Evolutionary conservation across 30 jellyfish, hydroid and myxozoan species (phyloP).

Genomic region (Aurelia sp.): DNA sequence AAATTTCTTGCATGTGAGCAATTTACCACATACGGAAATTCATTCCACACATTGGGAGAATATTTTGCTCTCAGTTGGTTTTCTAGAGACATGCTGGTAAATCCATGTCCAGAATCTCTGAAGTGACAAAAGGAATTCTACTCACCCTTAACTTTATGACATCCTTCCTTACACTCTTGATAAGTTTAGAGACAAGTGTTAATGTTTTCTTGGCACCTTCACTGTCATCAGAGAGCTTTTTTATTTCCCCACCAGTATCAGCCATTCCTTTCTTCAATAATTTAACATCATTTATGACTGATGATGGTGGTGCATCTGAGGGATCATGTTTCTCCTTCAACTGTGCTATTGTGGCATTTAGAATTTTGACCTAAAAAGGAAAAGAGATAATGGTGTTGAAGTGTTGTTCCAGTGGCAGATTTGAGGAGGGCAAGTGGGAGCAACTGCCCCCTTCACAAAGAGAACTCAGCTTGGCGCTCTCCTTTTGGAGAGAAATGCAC

Average conservation of each 20-base stretch:
- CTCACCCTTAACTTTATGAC: constrained; percentile 45
- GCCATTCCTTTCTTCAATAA: constrained; percentile 83
- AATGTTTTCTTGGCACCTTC: constrained; percentile 54
- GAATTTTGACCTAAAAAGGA: constrained; percentile 35
- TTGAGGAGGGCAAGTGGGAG: too few relatives aligned
- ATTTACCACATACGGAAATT: too few relatives aligned
- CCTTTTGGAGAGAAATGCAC: too few relatives aligned
- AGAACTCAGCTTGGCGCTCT: too few relatives aligned
- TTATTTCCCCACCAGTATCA: constrained; percentile 75
- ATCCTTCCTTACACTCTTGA: constrained; percentile 37
- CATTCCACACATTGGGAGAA: too few relatives aligned
- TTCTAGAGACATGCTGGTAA: too few relatives aligned
- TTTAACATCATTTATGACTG: constrained; percentile 41
- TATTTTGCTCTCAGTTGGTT: too few relatives aligned
- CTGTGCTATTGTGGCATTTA: constrained; percentile 37
- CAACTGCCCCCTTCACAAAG: too few relatives aligned
- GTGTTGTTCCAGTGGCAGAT: too few relatives aligned
- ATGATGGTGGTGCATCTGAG: constrained; percentile 1
- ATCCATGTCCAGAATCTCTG: too few relatives aligned
- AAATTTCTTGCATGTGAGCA: too few relatives aligned
- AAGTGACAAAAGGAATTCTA: background rate
- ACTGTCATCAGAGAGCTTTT: constrained; percentile 59
- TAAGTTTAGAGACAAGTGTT: constrained; percentile 30
- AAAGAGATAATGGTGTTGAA: background rate
- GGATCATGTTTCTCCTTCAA: constrained; percentile 18